Conservation (phyloP, 2,797 vertebrate genomes). For the Trichosurus vulpecula region DNA sequence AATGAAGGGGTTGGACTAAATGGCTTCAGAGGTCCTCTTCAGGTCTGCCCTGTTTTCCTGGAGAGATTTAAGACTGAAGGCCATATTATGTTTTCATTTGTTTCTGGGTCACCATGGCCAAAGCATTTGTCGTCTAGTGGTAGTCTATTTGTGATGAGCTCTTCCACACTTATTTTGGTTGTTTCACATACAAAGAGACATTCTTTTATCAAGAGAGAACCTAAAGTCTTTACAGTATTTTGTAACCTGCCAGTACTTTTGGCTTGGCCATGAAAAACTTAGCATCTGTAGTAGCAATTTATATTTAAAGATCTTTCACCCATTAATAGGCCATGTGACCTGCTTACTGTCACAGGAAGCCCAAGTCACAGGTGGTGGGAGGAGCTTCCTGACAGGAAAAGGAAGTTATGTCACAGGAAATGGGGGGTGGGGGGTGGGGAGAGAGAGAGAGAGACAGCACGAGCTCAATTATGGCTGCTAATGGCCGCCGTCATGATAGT, state of each 20-base stretch:
- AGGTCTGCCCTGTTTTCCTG: not conserved
- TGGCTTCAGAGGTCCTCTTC: not conserved
- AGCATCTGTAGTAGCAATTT: too few species aligned
- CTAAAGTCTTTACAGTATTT: not conserved
- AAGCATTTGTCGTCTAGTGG: not conserved
- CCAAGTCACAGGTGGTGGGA: too few species aligned
- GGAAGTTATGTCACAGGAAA: too few species aligned
- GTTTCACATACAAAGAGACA: not conserved
- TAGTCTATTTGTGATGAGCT: not conserved
- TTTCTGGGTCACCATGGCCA: not conserved
- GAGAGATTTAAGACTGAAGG: not conserved
- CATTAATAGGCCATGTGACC: too few species aligned
- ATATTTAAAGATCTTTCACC: too few species aligned
- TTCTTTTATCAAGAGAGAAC: not conserved
- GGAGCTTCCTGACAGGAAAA: too few species aligned
- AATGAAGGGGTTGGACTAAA: not conserved
- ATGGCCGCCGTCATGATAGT: too few species aligned
- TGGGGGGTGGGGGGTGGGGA: too few species aligned
- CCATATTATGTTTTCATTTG: not conserved
- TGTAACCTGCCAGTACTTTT: not conserved
- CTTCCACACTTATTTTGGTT: not conserved
- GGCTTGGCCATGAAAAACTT: not conserved
- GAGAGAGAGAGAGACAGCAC: too few species aligned
- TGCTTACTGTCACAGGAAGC: too few species aligned
- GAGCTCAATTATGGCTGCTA: too few species aligned